A percentile compares a stretch with the other conserved stretches of the same genome.
These are phyloP conservation scores for Neoscelio sp. DNA, from an alignment of 2,888 invertebrate genomes.

Conservation along the genomic window DNA sequence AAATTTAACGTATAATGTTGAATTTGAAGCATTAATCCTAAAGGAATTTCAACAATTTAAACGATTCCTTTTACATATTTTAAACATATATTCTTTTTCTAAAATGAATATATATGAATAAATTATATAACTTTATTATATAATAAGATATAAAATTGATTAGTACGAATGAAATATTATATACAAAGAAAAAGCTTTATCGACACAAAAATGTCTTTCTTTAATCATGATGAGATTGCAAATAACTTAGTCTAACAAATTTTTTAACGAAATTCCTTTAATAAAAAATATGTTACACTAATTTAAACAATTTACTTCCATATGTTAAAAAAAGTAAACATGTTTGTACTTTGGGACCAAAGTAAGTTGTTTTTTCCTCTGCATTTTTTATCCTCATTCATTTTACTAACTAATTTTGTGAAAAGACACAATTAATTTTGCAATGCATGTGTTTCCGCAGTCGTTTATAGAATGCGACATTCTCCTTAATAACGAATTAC, in stretches of 20 bases:
- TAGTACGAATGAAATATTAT: neutral
- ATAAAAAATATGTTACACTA: too few relatives aligned
- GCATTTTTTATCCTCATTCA: too few relatives aligned
- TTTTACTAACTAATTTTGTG: too few relatives aligned
- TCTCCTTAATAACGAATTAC: constrained; percentile 4
- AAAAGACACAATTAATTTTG: constrained; percentile 11
- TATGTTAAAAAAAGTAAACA: too few relatives aligned
- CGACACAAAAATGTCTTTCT: neutral
- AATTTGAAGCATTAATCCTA: constrained; percentile 21
- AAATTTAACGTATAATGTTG: constrained; percentile 24
- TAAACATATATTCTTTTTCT: constrained; percentile 15
- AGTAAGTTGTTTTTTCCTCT: too few relatives aligned
- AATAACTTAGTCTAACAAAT: neutral
- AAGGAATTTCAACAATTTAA: constrained; percentile 27
- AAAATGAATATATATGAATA: constrained; percentile 11
- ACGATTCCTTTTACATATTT: constrained; percentile 11
- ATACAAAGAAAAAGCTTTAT: constrained; percentile 3
- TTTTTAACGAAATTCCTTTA: too few relatives aligned
- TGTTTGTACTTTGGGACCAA: too few relatives aligned
- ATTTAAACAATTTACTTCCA: too few relatives aligned
- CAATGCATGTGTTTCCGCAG: constrained; percentile 10
- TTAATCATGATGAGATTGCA: neutral
- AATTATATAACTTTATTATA: constrained; percentile 32
- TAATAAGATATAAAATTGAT: constrained; percentile 29
- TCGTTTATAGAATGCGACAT: constrained; percentile 13